A percentile compares a stretch with the other conserved stretches of the same genome.
Evolutionary conservation across 30 jellyfish, hydroid and myxozoan species (phyloP).

Genomic region (Rhopilema esculentum): DNA sequence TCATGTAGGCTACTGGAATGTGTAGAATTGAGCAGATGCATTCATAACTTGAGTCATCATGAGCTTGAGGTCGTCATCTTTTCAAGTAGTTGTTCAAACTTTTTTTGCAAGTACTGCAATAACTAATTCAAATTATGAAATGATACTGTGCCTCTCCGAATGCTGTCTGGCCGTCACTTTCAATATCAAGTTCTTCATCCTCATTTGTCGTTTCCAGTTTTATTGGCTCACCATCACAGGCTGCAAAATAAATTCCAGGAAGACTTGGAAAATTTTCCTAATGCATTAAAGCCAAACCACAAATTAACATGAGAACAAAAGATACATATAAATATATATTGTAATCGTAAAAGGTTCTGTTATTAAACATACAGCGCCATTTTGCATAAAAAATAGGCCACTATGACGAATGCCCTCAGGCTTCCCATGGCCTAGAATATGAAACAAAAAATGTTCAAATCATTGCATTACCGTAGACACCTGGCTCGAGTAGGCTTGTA

Average conservation of each 20-base stretch:
- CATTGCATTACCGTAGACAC: conserved; percentile 35
- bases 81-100: too few species aligned
- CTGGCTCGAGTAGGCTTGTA: conserved; percentile 78
- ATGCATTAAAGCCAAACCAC: neutral
- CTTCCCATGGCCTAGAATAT: too few species aligned
- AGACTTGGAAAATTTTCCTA: neutral
- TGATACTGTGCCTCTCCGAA: conserved; percentile 94
- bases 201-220: conserved; percentile 89
- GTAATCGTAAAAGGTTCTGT: too few species aligned
- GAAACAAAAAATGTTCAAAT: too few species aligned
- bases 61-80: too few species aligned
- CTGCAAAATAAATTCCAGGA: conserved; percentile 12
- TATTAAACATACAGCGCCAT: too few species aligned
- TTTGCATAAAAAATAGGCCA: too few species aligned
- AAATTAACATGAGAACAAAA: neutral
- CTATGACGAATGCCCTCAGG: too few species aligned
- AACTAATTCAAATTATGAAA: conserved; percentile 17
- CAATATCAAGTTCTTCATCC: conserved; percentile 92
- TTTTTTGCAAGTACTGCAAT: neutral
- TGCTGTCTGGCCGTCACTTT: conserved; percentile 61
- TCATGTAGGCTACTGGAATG: too few species aligned
- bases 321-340: neutral
- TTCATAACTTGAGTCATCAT: too few species aligned
- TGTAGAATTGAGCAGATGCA: too few species aligned
- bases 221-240: conserved; percentile 82